Base-by-base conservation (phyloP, 2,888 invertebrate genomes). In the Dicycla oo region DNA sequence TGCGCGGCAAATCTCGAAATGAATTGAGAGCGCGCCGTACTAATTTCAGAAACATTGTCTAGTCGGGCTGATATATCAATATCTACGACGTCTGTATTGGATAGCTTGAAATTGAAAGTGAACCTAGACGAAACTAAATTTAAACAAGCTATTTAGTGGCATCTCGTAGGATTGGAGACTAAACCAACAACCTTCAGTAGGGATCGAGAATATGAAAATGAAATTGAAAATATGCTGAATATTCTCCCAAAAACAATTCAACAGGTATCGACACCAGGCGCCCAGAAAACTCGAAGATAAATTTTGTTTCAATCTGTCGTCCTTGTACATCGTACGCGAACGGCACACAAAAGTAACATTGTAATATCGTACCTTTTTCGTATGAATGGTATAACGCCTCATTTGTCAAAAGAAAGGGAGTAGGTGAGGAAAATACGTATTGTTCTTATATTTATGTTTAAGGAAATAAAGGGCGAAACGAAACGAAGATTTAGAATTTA, bases 321-420 rank as follows among this genome's bases (percentile, higher is more conserved):
- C 53, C 49, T 26, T 38, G 57, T 38, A 47, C 49, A 34, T 13
- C 4, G 43, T 26, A 45, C 43, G 45, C 47, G 49, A 54, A 69
- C 26, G 56, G 26, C 69, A 43, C 65, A 65, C 57, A 65, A 69
- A 74, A 64, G 79, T 78, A 68, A 79, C 78, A 61, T 73, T 73
- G 73, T 78, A 74, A 79, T 49, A 70, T 69, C 60, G 63, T 51
- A 78, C 80, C 69, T 69, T 79, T 64, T 62, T 80, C 79, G 34
- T 66, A 82, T 78, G 78, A 82, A 80, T 72, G 82, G 56, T 69
- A 81, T 65, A 76, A 78, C 80, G 81, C 82, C 72, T 81, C 82
- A 77, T 80, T 80, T 80, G 78, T 81, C 82, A 72, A 72, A 69
- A 30, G 53, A 47, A 57, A 54, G 51, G 49, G 43, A 62, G 57